phyloP scores from a whole-genome alignment of 2,113 vertebrate species.

The Cheirogaleus medius region DNA sequence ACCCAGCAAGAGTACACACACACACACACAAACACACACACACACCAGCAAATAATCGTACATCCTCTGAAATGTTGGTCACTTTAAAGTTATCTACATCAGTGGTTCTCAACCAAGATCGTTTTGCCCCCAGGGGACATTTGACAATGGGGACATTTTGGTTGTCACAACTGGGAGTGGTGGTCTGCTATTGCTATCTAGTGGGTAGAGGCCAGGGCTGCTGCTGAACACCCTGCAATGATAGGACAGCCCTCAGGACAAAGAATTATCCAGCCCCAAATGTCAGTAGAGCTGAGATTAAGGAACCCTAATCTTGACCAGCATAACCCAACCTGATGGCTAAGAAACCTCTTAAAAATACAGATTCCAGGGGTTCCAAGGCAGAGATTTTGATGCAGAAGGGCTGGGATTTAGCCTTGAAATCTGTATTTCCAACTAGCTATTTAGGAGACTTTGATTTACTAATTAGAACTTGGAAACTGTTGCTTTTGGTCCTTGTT shows the following conservation, averaged over 20 bases:
- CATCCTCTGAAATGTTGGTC: not conserved
- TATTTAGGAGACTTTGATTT: not conserved
- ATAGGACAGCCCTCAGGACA: fast-evolving
- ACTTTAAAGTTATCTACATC: not conserved
- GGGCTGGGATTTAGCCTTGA: not conserved
- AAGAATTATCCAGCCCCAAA: not conserved
- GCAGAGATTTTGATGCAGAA: not conserved
- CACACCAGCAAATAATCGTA: not conserved
- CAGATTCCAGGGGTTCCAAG: not conserved
- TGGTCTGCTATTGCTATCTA: not conserved
- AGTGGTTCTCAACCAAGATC: not conserved
- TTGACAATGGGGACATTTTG: not conserved
- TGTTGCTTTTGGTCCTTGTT: not conserved
- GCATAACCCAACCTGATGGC: not conserved
- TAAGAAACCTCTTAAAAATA: not conserved
- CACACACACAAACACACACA: not conserved
- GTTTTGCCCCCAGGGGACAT: not conserved
- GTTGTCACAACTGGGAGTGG: not conserved
- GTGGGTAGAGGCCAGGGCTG: not conserved
- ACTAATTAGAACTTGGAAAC: not conserved
- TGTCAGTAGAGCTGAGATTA: not conserved
- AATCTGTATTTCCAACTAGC: not conserved
- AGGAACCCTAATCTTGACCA: not conserved
- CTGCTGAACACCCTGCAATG: fast-evolving
- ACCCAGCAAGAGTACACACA: not conserved